Evolutionary conservation across 2,888 invertebrate genomes (phyloP), one percentile per base, ranked within the genome.

Genomic region (Quadroppia sp.): DNA sequence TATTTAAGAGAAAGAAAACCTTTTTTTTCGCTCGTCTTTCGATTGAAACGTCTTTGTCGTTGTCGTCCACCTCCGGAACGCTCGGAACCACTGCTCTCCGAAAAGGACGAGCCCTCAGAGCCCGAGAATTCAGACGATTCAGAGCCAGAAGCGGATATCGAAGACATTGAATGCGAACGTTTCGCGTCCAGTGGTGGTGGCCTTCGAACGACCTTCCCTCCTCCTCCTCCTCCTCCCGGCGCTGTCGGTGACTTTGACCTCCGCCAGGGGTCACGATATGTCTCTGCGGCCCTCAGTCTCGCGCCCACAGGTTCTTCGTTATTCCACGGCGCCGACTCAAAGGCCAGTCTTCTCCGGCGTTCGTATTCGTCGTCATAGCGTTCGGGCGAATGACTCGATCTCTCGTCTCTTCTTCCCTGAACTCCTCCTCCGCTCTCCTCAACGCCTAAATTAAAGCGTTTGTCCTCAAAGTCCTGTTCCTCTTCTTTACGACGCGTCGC

Each of bases 391-490:
- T 28, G 20, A 9, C 13, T 4, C 17, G 30, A n/a, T 6, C 64
- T 1, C 25, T 25, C 25, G 23, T 53, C 32, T 32, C 20, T 15
- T 50, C 15, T 17, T 25, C n/a, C 20, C 30, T 15, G 13, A 9
- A 20, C 9, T 20, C 23, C 25, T 17, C n/a, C 23, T 11, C 3
- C 20, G 13, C 1, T 79, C 79, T 90, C 90, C 17, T 86, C 88
- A 72, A 92, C 85, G 2, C 91, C 91, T 74, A 95, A 82, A 81
- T 95, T 94, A 85, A 95, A 89, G 82, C 94, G 92, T 83, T 95
- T 95, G 82, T 96, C 94, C 81, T 95, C 94, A 81, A 94, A 94
- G 83, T 95, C 94, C 85, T 92, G 90, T 81, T 96, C 95, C 79
- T 91, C 93, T 82, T 95, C 94, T 82, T 94, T 94, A 53, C 95